Base-by-base conservation (phyloP, 1,140 invertebrate species). In the Danaus plexippus region DNA sequence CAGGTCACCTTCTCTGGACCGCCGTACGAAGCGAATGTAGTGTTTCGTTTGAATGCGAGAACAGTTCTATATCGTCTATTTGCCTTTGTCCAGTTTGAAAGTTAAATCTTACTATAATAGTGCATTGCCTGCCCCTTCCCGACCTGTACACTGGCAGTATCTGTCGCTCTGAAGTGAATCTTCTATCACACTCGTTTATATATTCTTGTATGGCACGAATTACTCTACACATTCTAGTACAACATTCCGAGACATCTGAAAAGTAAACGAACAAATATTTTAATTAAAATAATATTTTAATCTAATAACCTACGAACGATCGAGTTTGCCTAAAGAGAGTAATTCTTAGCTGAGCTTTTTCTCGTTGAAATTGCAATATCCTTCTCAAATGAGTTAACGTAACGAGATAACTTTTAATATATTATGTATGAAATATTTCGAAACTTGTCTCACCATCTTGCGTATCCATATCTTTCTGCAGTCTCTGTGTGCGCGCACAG, bases 191-290 rank as follows among this genome's bases (percentile, higher is more conserved):
- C 86, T 99, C 97, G 60, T 93, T 94, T 54, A 99, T 93, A 79
- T 99, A 99, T 88, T 98, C 97, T 72, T 96, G 93, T 59, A 99
- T 90, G 67, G 98, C 96, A 88, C 96, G 95, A 74, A 99, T 91
- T 15, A 99, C 94, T 58, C 97, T 91, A 80, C 96, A 97, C 92
- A 98, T 96, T 83, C 90, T 89, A 59, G 89, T 87, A 65, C 89
- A 85, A 69, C 80, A 83, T 57, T 87, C 83, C 45, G 82, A 76
- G 47, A 76, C 78, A 67, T 88, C 86, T 88, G 65, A 66, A 87
- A 85, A 12, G 40, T 18, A 46, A 32, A 32, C 7, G 22, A 32
- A 32, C 4, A 32, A 32, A 32, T 6, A 32, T 32, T 32, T 32
- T 2, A 32, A 32, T 32, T 32, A 32, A 32, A 32, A 32, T 2